Conservation (phyloP, 2,113 vertebrate genomes). For the Fregetta grallaria region DNA sequence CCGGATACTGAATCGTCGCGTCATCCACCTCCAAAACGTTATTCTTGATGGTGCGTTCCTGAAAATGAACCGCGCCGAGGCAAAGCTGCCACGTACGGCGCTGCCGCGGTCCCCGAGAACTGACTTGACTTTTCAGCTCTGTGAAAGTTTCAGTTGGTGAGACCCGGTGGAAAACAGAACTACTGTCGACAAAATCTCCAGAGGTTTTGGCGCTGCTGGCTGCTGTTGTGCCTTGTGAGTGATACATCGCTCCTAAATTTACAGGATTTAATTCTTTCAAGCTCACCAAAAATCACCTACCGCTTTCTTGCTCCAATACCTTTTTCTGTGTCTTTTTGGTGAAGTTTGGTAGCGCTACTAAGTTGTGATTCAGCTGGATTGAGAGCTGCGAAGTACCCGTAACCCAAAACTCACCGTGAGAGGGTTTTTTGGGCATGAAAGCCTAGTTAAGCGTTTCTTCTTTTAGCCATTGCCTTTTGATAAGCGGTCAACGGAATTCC, state of each 20-base stretch:
- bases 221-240: neutral
- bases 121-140: neutral
- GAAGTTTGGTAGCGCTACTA: neutral
- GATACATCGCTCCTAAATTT: rapidly evolving
- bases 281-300: neutral
- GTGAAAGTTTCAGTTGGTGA: rapidly evolving
- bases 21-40: neutral
- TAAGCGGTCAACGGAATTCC: conserved; percentile 41
- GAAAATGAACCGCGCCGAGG: rapidly evolving
- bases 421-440: neutral
- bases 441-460: neutral
- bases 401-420: neutral
- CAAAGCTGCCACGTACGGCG: rapidly evolving
- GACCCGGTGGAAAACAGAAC: neutral
- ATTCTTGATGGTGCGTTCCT: neutral
- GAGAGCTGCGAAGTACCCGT: rapidly evolving
- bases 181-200: rapidly evolving
- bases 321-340: neutral
- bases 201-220: neutral
- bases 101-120: neutral
- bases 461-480: conserved; percentile 48
- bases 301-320: neutral
- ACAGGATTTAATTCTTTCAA: neutral
- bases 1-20: neutral
- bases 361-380: neutral